Base-by-base conservation (phyloP, 2,113 vertebrate genomes). In the Hippocampus mohnikei region DNA sequence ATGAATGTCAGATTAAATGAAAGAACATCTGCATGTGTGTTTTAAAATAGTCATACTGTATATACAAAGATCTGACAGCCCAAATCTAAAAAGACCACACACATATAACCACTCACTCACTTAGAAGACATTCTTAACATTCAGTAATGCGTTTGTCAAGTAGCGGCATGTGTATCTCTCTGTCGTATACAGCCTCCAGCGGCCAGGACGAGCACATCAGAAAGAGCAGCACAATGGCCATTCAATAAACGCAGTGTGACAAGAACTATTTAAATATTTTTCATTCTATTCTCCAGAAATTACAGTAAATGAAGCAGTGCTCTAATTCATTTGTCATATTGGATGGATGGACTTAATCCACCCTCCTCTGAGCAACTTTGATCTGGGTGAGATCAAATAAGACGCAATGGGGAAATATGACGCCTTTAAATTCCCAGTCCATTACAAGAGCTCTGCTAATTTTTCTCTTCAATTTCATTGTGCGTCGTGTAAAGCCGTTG, bases 41-140 rank as follows among this genome's bases (percentile, higher is more conserved):
- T 60, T 65, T 27, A 46, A 27, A 46, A 65, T 41, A 42, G 4
- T 46, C n/a, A 46, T 16, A 25, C 1, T 42, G 10, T 65, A 65
- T 25, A 25, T 25, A 46, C 42, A 65, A 65, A 44, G 2, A 16
- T 65, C 15, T 8, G 5, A 25, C 63, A 44, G 42, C 11, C 41
- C 41, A 16, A 65, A 46, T 6, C 5, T 23, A 13, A 25, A 46
- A 44, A 27, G 7, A 42, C n/a, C 13, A 25, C n/a, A 65, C 7
- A 9, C n/a, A 55, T 55, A 55, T 3, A 23, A 52, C 20, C 5
- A 21, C 48, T 52, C 21, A n/a, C 18, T 40, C 16, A 62, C 18
- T 60, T n/a, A 65, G 13, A 63, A 13, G 61, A n/a, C 37, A 63
- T 61, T 21, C 58, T 60, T 62, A 15, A 40, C 60, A 62, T 20